Base-by-base conservation (phyloP, 2,797 vertebrate genomes). In the Tinamus major region DNA sequence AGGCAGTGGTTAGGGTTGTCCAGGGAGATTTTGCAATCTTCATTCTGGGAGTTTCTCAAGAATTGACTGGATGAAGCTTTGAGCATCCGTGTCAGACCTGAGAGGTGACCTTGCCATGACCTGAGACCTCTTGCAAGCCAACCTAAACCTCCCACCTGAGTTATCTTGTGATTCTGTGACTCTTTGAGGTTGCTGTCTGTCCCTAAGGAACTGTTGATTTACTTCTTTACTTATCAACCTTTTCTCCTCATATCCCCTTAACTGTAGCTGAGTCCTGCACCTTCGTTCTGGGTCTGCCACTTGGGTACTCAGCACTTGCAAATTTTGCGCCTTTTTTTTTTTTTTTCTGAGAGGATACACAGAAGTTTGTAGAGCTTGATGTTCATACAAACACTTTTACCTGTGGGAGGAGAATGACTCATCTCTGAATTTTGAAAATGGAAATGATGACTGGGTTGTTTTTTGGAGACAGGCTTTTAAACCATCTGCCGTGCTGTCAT, bases 401-500 rank as follows among this genome's bases (percentile, higher is more conserved):
- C 68, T 87, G 70, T 92, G 85, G 80, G 92, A 87, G 87, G 64
- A 5, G 7, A 79, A 42, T 95, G 88, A 96, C 58, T 96, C 93
- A 95, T 95, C 72, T 81, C 39, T 83, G 59, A 20, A 20, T 76
- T 95, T 64, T 75, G 87, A 75, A 94, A 87, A 94, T 90, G 85
- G 87, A 90, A 90, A 33, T 79, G 89, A 88, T 95, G 87, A 92
- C 77, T 96, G 92, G 87, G 87, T 95, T 95, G 85, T 91, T 93
- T 96, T 95, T 80, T 94, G 93, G 67, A 90, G 89, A 84, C 31
- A 84, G 51, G 44, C 44, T 67, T 93, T 92, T 90, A 70, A 77
- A 94, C 94, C 94, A 95, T 90, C 92, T 96, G 94, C 70, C 93
- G 11, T 71, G 63, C 92, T 95, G 89, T 95, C 92, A 94, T 85